phyloP scores from a whole-genome alignment of 2,113 vertebrate genomes.

The Ornithorhynchus anatinus region DNA sequence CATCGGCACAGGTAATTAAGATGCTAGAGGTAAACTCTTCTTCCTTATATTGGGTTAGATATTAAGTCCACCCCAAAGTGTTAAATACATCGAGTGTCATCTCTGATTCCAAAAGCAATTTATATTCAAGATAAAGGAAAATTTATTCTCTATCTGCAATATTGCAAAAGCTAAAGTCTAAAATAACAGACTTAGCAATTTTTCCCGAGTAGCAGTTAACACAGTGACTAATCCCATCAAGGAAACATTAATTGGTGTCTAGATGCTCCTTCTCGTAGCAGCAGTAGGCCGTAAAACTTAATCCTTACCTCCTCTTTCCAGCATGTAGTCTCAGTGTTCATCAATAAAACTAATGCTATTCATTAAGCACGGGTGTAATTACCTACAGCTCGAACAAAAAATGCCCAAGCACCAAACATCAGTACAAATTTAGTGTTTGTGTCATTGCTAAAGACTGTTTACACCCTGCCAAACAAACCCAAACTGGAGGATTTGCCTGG shows the following conservation, averaged over 20 bases:
- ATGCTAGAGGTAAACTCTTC: constrained; percentile 12
- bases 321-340: constrained; percentile 37
- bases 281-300: constrained; percentile 54
- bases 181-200: constrained; percentile 57
- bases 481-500: too few relatives aligned
- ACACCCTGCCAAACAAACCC: too few relatives aligned
- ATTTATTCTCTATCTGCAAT: constrained; percentile 32
- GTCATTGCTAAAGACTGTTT: rapidly evolving
- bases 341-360: constrained; percentile 53
- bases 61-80: constrained; percentile 32
- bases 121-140: constrained; percentile 54
- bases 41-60: constrained; percentile 2
- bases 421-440: not conserved
- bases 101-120: constrained; percentile 40
- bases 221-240: constrained; percentile 63
- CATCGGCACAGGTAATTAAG: constrained; percentile 25
- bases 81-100: constrained; percentile 38
- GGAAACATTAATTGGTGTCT: constrained; percentile 56
- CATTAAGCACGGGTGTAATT: constrained; percentile 60
- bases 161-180: constrained; percentile 52
- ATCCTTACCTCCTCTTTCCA: constrained; percentile 59
- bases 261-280: constrained; percentile 54
- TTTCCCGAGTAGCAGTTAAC: constrained; percentile 51
- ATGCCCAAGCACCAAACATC: not conserved
- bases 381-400: constrained; percentile 32